These are phyloP conservation scores for Sebastiscus tertius DNA, from an alignment of 2,797 vertebrate species.

Conservation along the genomic window DNA sequence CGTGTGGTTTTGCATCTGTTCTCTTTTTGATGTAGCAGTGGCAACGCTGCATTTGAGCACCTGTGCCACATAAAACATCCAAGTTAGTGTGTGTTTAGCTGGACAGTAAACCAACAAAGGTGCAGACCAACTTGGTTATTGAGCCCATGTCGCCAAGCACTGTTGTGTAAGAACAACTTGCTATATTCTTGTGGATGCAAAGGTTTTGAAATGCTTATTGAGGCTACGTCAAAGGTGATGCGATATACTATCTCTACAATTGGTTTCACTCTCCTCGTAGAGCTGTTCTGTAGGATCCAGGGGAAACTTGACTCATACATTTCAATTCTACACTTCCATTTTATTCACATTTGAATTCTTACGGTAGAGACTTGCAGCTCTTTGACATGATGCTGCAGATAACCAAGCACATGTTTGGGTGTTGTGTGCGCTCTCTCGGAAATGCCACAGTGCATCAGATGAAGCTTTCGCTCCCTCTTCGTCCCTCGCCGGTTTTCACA, in stretches of 20 bases:
- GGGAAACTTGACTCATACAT: not conserved
- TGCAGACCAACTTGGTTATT: not conserved
- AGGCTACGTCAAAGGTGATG: not conserved
- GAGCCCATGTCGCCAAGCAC: not conserved
- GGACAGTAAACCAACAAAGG: not conserved
- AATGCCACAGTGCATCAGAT: conserved; percentile 37
- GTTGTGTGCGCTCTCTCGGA: conserved; percentile 23
- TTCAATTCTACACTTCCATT: not conserved
- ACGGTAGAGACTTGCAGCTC: not conserved
- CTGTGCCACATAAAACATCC: not conserved
- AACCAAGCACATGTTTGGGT: conserved; percentile 2
- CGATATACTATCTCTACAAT: not conserved
- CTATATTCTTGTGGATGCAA: not conserved
- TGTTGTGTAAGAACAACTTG: not conserved
- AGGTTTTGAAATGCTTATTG: not conserved
- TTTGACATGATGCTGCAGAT: conserved; percentile 16
- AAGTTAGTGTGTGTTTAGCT: not conserved
- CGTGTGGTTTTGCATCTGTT: conserved; percentile 20
- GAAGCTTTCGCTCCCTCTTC: conserved; percentile 4
- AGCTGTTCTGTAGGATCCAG: not conserved
- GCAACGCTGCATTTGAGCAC: not conserved
- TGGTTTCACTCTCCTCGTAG: not conserved
- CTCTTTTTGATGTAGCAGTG: not conserved
- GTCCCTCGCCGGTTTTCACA: conserved; percentile 48
- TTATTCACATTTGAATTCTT: not conserved